Evolutionary conservation across 2,797 vertebrate genomes (phyloP), one percentile per base, ranked within the genome.

Genomic region (Falco rusticolus): DNA sequence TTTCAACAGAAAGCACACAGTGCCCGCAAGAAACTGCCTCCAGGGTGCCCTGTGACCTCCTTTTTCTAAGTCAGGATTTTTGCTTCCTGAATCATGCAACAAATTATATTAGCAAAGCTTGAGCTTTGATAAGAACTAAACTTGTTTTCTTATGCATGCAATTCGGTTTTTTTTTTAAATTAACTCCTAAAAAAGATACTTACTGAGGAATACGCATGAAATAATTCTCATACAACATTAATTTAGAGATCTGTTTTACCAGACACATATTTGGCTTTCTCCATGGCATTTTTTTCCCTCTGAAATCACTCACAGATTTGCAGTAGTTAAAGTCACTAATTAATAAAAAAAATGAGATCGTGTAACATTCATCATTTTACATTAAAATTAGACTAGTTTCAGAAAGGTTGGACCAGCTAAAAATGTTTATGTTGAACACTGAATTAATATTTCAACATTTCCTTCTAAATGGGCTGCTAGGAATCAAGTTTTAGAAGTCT

Each of bases 31-130:
- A 65, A 79, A 79, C 16, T n/a, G 65, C 45, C 74, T 95, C 70
- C 74, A 69, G 81, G 25, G 31, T 16, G 33, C 65, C 70, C 43
- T 20, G 22, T 87, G 94, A 95, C 84, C 90, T 87, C 77, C 47
- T 85, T 28, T 68, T 93, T 54, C 90, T 56, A 59, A 96, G 34
- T 70, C 86, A 90, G 88, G 93, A 66, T 69, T 96, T 95, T 72
- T 89, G 17, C 74, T 90, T 95, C 90, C 63, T 11, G 74, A 89
- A 70, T 96, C 90, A 90, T 56, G 77, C 83, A 96, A 95, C 39
- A n/a, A 43, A 76, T 76, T 39, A 69, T 21, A 65, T 69, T 39
- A 94, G 63, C 81, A 90, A 87, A 76, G 51, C 63, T 84, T 90
- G 87, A 90, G 34, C 41, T 84, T 56, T 34, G n/a, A 31, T 66